These are phyloP conservation scores for Dermatophagoides farinae DNA, from an alignment of 1,140 invertebrate genomes.

Conservation along the genomic window DNA sequence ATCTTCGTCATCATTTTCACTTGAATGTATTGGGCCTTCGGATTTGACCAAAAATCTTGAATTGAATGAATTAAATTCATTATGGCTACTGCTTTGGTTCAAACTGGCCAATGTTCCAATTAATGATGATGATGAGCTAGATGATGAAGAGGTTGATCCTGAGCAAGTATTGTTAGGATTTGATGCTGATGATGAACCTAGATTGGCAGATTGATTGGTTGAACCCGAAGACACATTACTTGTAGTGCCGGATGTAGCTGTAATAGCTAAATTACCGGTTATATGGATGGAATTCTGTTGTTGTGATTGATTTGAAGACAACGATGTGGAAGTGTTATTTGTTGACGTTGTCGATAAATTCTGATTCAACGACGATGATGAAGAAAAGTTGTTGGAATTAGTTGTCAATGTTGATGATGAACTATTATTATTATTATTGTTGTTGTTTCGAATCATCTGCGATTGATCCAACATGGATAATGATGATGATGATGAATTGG, in stretches of 20 bases:
- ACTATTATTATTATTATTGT: background rate
- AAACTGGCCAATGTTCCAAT: background rate
- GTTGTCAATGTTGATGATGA: background rate
- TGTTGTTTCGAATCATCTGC: background rate
- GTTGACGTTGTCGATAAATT: background rate
- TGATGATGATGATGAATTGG: too few relatives aligned
- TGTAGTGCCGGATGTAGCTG: background rate
- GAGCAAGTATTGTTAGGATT: background rate
- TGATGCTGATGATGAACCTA: background rate
- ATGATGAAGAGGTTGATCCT: background rate
- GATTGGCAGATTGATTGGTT: background rate
- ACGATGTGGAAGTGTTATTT: background rate
- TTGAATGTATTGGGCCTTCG: background rate
- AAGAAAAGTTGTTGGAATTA: background rate
- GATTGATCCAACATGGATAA: background rate
- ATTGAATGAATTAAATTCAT: background rate
- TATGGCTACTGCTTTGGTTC: background rate
- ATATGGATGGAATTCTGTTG: background rate
- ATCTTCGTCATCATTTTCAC: background rate
- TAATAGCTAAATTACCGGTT: background rate
- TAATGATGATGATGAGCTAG: background rate
- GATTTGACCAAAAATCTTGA: slow-evolving; percentile 7
- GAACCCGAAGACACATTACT: too few relatives aligned
- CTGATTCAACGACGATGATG: background rate
- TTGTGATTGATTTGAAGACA: too few relatives aligned